Evolutionary conservation across 2,113 vertebrate genomes (phyloP), one percentile per base, ranked within the genome.

Genomic region (Perca flavescens): DNA sequence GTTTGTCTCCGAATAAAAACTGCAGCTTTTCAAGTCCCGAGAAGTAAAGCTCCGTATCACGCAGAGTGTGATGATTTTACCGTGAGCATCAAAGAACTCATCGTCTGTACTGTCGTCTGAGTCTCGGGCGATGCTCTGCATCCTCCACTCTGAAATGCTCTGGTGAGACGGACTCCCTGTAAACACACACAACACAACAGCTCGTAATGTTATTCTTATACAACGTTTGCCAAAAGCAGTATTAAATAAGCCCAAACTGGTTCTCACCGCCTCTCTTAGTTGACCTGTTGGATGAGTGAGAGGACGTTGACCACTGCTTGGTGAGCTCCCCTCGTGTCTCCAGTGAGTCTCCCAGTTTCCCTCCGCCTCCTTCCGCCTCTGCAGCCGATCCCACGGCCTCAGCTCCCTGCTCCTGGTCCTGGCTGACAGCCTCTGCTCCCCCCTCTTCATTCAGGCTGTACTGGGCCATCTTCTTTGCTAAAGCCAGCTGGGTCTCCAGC

Each of bases 261-360:
- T 46, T 34, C 86, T 87, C 91, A 99, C 98, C 97, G 94, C 98
- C 98, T 90, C 97, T 96, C 94, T 97, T 99, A 10, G 98, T 99
- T 0, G 98, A 99, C 17, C 96, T 91, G 84, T 93, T 94, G 0
- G 98, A 99, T 2, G 98, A 99, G 52, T 96, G 96, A 62, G 98
- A 99, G 54, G 98, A 99, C 0, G 98, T 98, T 9, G 98, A 99
- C 98, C 98, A 99, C 68, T 99, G 98, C 88, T 99, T 99, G 88
- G 97, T 99, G 43, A 99, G 96, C 0, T 96, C 96, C 21, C 96
- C 96, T 40, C 96, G 93, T 6, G 96, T 92, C 1, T 96, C 95
- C 68, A 96, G 86, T 0, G 95, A 77, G 46, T 97, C 97, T 0
- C 89, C 84, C 63, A 56, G 79, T 89, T 43, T 92, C 3, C 78